Conservation (phyloP, 2,797 vertebrate genomes). For the Calcarius lapponicus region DNA sequence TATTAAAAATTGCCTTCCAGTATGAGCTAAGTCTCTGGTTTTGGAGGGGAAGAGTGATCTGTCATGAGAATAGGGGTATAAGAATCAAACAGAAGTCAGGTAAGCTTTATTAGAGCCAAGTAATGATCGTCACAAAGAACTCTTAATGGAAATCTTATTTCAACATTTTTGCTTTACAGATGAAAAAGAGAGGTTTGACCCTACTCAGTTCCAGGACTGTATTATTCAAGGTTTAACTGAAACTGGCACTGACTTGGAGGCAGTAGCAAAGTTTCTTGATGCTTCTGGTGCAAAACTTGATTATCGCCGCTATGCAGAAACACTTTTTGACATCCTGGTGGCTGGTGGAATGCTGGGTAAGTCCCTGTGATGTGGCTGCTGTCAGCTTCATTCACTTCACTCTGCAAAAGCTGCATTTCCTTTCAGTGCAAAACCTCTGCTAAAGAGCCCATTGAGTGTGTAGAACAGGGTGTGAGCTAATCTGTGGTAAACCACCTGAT, state of each 20-base stretch:
- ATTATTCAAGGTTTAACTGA: constrained; percentile 99
- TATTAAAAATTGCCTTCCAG: neutral
- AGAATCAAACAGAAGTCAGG: neutral
- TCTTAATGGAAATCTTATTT: neutral
- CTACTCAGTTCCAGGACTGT: constrained; percentile 98
- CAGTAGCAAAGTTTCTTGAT: constrained; percentile 97
- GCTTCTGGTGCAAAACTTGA: constrained; percentile 98
- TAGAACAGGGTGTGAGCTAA: neutral
- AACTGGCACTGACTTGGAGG: constrained; percentile 97
- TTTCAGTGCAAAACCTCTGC: neutral
- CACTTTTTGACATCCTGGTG: constrained; percentile 98
- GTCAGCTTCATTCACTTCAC: neutral
- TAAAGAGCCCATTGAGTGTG: neutral
- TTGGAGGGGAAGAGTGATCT: neutral
- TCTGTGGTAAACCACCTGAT: neutral
- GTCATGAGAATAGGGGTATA: neutral
- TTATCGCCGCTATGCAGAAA: constrained; percentile 98
- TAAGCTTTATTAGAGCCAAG: neutral
- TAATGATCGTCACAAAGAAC: neutral
- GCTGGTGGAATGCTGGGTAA: constrained; percentile 98
- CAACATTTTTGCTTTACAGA: constrained; percentile 75
- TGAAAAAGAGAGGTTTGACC: constrained; percentile 99
- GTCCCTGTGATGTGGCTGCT: constrained; percentile 14
- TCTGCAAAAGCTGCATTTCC: neutral
- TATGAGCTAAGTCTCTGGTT: neutral